Conservation (phyloP, 2,797 vertebrate genomes). For the Hafferia zeledoni region DNA sequence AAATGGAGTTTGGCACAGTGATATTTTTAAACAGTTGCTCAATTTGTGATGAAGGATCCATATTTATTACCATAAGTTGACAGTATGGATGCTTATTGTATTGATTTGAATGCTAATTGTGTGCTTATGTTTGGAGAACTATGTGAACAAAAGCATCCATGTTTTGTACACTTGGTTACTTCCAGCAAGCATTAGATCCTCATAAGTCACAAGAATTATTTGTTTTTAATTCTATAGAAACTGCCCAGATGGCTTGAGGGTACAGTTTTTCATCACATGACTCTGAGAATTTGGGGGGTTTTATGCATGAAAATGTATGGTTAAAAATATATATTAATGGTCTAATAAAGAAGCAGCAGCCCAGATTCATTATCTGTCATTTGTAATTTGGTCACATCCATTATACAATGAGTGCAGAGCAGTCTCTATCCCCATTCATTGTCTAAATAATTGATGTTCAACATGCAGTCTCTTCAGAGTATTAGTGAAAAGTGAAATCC, state of each 20-base stretch:
- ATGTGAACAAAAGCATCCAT: neutral
- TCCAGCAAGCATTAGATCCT: neutral
- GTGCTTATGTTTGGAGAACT: neutral
- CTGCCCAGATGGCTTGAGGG: neutral
- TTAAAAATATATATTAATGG: neutral
- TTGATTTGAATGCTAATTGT: neutral
- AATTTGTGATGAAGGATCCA: neutral
- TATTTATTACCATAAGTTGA: neutral
- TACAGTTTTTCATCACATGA: neutral
- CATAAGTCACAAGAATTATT: neutral
- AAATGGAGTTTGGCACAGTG: neutral
- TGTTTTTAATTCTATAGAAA: neutral
- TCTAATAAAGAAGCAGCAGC: neutral
- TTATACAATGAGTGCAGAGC: neutral
- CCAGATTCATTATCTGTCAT: neutral
- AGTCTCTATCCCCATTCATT: neutral
- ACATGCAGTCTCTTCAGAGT: neutral
- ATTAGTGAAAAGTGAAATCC: neutral
- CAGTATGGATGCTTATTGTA: neutral
- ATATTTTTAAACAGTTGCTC: neutral
- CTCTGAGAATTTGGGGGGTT: neutral
- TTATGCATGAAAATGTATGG: neutral
- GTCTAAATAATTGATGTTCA: neutral
- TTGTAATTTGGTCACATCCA: neutral
- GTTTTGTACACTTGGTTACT: neutral